Base-by-base conservation (phyloP, 2,113 vertebrate genomes). In the Colius striatus region DNA sequence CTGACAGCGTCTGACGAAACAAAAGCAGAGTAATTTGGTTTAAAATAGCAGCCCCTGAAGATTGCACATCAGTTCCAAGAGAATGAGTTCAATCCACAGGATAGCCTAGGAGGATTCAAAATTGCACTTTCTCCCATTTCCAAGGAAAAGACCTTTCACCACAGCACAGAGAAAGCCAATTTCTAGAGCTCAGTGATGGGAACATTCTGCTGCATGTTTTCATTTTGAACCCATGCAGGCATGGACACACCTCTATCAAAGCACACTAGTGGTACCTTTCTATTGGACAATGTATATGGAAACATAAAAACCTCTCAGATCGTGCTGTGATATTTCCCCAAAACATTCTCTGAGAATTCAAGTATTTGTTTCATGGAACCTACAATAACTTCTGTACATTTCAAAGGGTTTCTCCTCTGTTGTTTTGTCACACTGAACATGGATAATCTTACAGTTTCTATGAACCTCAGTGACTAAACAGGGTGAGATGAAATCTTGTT, bases 281-380 rank as follows among this genome's bases (percentile, higher is more conserved):
- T 32, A 41, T 11, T 29, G 11, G 45, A 47, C 21, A 57, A 34
- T 16, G 8, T 23, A 17, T 43, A 41, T 7, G 11, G 58, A 71
- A 75, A 67, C 32, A 11, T 43, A 66, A 87, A 60, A 57, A 11
- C 3, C 3, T 51, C 0, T 0, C 27, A n/a, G 62, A 48, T 10
- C 2, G 1, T 73, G 17, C 13, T 43, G 22, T 13, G 10, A 32
- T 84, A 34, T 22, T 90, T 84, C 15, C 45, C 18, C 10, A 22
- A 57, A 91, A 27, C 2, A 13, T 81, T 84, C 9, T 57, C 16
- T 5, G 27, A 38, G 13, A 61, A 68, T 70, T 17, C 7, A n/a
- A 74, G 26, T 15, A 45, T 7, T 53, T 66, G 4, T 74, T 36
- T 87, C 10, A 57, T 32, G 22, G 41, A 73, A 51, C 32, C 15